Conservation (phyloP, 2,888 invertebrate species). For the Automeris io region DNA sequence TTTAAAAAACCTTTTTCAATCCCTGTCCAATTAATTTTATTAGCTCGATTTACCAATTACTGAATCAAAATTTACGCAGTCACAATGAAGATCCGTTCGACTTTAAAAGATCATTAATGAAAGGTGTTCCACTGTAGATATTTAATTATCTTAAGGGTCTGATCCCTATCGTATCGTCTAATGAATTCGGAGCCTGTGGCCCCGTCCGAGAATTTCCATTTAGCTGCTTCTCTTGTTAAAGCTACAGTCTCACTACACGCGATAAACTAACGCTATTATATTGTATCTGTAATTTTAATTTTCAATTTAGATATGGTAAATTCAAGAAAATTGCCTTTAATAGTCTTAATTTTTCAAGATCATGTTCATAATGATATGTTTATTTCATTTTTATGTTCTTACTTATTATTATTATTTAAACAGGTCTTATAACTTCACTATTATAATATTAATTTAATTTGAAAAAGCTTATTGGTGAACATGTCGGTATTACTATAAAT, state of each 20-base stretch:
- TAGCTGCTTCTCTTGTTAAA: neutral
- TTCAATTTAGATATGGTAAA: no score
- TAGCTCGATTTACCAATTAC: conserved; percentile 5
- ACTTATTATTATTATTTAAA: no score
- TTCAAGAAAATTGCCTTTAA: no score
- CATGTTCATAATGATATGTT: no score
- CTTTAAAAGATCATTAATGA: conserved; percentile 15
- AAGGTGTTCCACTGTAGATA: conserved; percentile 17
- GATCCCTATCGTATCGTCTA: conserved; percentile 17
- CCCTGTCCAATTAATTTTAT: conserved; percentile 1
- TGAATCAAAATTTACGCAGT: neutral
- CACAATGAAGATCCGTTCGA: conserved; percentile 5
- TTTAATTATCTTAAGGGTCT: conserved; percentile 21
- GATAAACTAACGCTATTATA: neutral
- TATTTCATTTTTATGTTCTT: no score
- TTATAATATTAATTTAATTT: no score
- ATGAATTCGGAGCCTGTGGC: conserved; percentile 16
- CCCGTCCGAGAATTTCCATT: conserved; percentile 10
- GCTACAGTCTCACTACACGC: neutral
- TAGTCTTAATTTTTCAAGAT: no score
- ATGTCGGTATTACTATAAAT: no score
- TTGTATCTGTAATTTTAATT: neutral
- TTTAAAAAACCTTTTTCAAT: no score
- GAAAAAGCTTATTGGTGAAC: no score
- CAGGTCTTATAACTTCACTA: no score